Percentiles rank a stretch among this genome's conserved stretches.
Evolutionary conservation across 2,113 vertebrate species (phyloP).

Genomic region (Chiloscyllium plagiosum): DNA sequence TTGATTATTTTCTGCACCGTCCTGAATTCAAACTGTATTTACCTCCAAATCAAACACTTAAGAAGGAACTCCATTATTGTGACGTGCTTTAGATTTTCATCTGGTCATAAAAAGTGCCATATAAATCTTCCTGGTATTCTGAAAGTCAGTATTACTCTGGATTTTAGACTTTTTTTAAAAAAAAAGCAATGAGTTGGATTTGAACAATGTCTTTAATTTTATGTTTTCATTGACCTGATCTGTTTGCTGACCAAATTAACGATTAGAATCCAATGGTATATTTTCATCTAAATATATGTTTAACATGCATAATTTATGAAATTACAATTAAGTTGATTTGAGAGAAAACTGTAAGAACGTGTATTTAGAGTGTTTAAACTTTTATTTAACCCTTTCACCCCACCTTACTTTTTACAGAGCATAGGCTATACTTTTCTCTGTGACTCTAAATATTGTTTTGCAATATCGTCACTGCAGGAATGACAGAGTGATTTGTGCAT

Average conservation of each 20-base stretch:
- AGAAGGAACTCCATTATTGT: not conserved
- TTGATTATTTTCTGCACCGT: not conserved
- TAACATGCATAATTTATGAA: not conserved
- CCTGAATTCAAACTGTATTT: not conserved
- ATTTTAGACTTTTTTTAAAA: not conserved
- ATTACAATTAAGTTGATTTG: conserved; percentile 24
- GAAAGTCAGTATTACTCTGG: not conserved
- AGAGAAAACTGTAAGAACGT: not conserved
- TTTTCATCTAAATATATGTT: not conserved
- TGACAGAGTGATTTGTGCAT: not conserved
- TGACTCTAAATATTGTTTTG: not conserved
- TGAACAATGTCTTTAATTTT: not conserved
- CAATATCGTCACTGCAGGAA: not conserved
- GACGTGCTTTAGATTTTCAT: not conserved
- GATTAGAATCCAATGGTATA: not conserved
- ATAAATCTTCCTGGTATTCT: not conserved
- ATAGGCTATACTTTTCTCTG: not conserved
- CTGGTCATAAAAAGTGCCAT: not conserved
- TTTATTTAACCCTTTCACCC: not conserved
- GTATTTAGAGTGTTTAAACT: not conserved
- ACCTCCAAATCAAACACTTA: not conserved
- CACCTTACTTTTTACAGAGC: not conserved
- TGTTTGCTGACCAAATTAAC: not conserved
- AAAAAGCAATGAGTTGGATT: not conserved
- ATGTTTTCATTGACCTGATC: not conserved